Percentiles rank a stretch among this genome's conserved stretches.
These are phyloP conservation scores for Linnaemya tessellans DNA, from an alignment of 2,888 invertebrate genomes.

Conservation along the genomic window DNA sequence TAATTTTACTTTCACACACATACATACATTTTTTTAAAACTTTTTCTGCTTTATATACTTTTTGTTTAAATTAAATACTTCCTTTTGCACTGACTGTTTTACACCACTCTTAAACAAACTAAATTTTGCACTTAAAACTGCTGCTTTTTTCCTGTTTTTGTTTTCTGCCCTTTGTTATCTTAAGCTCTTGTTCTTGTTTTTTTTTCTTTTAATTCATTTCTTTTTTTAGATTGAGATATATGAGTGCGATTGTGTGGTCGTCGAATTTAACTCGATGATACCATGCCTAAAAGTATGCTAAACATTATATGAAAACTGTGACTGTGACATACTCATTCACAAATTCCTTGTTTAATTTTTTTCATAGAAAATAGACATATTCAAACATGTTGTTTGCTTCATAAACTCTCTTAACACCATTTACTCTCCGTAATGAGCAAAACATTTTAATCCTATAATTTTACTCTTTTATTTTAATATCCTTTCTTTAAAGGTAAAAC, in stretches of 20 bases:
- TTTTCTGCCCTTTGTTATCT: conserved; percentile 63
- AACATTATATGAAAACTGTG: conserved; percentile 55
- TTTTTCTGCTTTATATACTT: conserved; percentile 10
- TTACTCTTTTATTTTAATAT: conserved; percentile 37
- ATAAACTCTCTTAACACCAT: conserved; percentile 21
- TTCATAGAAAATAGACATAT: conserved; percentile 33
- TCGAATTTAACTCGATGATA: conserved; percentile 69
- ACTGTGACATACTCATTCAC: conserved; percentile 70
- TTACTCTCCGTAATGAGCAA: conserved; percentile 2
- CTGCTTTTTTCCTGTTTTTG: conserved; percentile 52
- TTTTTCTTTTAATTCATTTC: conserved; percentile 40
- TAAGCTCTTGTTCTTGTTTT: conserved; percentile 46
- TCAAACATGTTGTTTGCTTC: conserved; percentile 27
- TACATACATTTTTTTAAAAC: conserved; percentile 4
- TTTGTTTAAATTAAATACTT: conserved; percentile 26
- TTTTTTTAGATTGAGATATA: conserved; percentile 33
- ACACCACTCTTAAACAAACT: conserved; percentile 50
- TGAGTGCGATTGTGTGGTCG: conserved; percentile 56
- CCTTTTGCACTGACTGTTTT: conserved; percentile 43
- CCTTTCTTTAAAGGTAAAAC: conserved; percentile 50
- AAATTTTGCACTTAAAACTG: conserved; percentile 45
- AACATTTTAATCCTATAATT: conserved; percentile 16
- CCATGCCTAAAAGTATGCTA: conserved; percentile 74
- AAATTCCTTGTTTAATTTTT: conserved; percentile 37
- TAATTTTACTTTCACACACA: conserved; percentile 12